phyloP scores from a whole-genome alignment of 2,797 vertebrate genomes.

The Sebastes glaucus region DNA sequence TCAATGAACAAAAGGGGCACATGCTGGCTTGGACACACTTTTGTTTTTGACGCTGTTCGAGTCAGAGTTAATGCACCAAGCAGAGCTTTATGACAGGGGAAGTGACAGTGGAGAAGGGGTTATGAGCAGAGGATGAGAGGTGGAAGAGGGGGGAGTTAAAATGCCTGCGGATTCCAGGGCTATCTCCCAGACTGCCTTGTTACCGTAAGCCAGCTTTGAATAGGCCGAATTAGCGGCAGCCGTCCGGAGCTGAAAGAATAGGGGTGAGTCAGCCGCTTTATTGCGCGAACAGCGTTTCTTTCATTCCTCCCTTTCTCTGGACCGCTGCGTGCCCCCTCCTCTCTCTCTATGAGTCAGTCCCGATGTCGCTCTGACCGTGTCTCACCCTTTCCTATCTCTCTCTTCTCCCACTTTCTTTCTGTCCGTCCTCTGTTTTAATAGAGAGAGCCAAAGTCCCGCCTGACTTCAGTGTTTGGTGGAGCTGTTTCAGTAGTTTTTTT shows the following conservation, averaged over 20 bases:
- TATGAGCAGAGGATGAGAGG: neutral
- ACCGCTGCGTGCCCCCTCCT: neutral
- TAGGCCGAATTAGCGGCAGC: conserved; percentile 74
- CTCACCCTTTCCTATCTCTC: neutral
- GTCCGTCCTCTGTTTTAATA: neutral
- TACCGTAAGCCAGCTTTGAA: conserved; percentile 78
- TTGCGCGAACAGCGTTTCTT: conserved; percentile 72
- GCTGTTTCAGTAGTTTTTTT: neutral
- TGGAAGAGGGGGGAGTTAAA: conserved; percentile 18
- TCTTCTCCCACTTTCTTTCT: neutral
- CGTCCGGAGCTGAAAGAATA: conserved; percentile 74
- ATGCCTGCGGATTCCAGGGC: conserved; percentile 52
- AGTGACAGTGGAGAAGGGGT: neutral
- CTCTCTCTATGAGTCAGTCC: neutral
- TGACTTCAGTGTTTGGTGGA: neutral
- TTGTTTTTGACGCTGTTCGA: neutral
- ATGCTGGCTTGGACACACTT: neutral
- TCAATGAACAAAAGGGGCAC: neutral
- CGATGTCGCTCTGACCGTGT: neutral
- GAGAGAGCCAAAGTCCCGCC: neutral
- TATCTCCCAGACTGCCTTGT: conserved; percentile 70
- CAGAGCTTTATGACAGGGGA: neutral
- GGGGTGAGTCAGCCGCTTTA: conserved; percentile 81
- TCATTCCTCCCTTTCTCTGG: conserved; percentile 45
- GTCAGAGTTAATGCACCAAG: neutral